Conservation (phyloP, 2,113 vertebrate genomes). For the Budorcas taxicolor region DNA sequence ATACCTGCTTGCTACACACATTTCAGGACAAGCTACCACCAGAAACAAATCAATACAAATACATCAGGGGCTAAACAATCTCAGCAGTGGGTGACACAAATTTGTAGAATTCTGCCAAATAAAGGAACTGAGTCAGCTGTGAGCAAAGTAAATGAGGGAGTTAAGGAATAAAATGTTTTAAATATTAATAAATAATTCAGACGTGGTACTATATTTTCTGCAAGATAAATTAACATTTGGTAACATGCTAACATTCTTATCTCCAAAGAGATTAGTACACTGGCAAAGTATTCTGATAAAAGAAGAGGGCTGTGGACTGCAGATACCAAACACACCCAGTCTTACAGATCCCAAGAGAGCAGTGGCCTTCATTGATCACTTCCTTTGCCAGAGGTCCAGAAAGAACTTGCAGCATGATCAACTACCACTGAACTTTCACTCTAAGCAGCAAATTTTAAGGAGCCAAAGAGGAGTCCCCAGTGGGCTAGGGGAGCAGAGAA, state of each 20-base stretch:
- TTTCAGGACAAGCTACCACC: not conserved
- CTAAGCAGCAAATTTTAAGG: not conserved
- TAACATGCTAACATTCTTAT: not conserved
- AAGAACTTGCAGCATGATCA: not conserved
- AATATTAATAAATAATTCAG: not conserved
- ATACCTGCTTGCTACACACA: not conserved
- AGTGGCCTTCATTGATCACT: not conserved
- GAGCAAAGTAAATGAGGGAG: conserved; percentile 66
- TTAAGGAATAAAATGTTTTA: conserved; percentile 1
- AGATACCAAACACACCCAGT: not conserved
- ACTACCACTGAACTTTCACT: not conserved
- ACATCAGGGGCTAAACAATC: conserved; percentile 62
- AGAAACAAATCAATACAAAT: not conserved
- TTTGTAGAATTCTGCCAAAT: conserved; percentile 77
- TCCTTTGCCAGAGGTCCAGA: not conserved
- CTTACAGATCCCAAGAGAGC: not conserved
- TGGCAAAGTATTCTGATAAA: not conserved
- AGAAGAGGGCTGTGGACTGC: not conserved
- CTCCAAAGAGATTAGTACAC: not conserved
- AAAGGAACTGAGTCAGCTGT: conserved; percentile 57
- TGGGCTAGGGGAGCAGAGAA: not conserved
- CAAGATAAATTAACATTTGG: not conserved
- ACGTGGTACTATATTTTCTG: not conserved
- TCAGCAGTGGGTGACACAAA: conserved; percentile 77
- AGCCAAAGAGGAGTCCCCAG: not conserved